Evolutionary conservation across 2,888 invertebrate genomes (phyloP).

Genomic region (Palloptera scutellata): DNA sequence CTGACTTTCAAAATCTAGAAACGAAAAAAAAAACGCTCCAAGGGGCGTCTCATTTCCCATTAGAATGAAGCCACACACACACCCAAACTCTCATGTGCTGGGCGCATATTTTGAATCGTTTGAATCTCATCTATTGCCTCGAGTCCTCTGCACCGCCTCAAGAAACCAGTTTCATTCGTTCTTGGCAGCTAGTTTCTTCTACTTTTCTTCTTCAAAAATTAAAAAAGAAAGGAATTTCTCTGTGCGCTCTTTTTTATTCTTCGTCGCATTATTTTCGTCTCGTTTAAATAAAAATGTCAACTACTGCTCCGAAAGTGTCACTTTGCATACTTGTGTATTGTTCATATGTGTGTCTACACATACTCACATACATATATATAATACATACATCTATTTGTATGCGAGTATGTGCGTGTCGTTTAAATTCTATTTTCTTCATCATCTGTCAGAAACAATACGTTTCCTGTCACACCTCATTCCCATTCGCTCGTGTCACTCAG

Average conservation of each 20-base stretch:
- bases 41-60: not conserved
- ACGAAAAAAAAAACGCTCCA: not conserved
- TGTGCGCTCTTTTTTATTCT: not conserved
- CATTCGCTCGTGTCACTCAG: not conserved
- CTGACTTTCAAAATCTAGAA: slow-evolving; percentile 14
- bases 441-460: slow-evolving; percentile 36
- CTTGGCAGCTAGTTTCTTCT: not conserved
- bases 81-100: too few species aligned
- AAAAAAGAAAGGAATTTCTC: not conserved
- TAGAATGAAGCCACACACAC: too few species aligned
- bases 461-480: slow-evolving; percentile 19
- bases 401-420: slow-evolving; percentile 19
- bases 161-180: too few species aligned
- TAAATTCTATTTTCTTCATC: slow-evolving; percentile 38
- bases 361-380: not conserved
- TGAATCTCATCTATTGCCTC: too few species aligned
- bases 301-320: slow-evolving; percentile 35
- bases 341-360: not conserved
- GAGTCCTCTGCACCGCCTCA: too few species aligned
- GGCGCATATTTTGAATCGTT: too few species aligned
- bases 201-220: not conserved
- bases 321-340: slow-evolving; percentile 22
- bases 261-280: too few species aligned
- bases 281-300: slow-evolving; percentile 37
- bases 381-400: not conserved